These are phyloP conservation scores for Caenorhabditis imperialis DNA, from an alignment of 2,888 invertebrate species.

Conservation along the genomic window DNA sequence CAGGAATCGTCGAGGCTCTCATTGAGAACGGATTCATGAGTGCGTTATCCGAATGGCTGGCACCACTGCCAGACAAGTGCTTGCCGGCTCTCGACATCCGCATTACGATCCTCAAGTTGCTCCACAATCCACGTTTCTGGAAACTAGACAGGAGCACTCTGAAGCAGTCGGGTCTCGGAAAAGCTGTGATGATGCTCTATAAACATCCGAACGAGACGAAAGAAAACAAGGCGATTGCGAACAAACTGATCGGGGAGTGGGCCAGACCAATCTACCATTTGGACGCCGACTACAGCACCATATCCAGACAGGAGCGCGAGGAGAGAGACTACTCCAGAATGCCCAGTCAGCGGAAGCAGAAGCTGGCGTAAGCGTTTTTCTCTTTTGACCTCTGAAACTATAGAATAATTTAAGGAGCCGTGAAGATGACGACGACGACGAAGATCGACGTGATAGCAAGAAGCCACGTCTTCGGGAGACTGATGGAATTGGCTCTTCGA, in stretches of 20 bases:
- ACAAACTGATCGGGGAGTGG: constrained; percentile 85
- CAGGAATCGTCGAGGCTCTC: constrained; percentile 93
- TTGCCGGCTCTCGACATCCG: constrained; percentile 94
- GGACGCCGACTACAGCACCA: constrained; percentile 89
- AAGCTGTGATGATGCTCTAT: constrained; percentile 98
- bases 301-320: constrained; percentile 93
- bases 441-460: constrained; percentile 1
- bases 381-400: constrained; percentile 2
- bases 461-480: constrained; percentile 28
- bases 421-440: constrained; percentile 34
- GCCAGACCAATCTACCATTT: constrained; percentile 93
- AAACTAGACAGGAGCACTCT: constrained; percentile 82
- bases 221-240: constrained; percentile 65
- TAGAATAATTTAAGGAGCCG: constrained; percentile 23
- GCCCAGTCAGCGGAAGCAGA: constrained; percentile 80
- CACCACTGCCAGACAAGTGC: constrained; percentile 96
- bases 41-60: constrained; percentile 89
- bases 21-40: constrained; percentile 88
- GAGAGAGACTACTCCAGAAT: constrained; percentile 92
- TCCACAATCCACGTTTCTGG: constrained; percentile 72
- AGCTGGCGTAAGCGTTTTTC: constrained; percentile 60
- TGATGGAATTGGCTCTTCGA: constrained; percentile 30
- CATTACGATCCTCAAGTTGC: constrained; percentile 85
- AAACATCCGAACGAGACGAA: constrained; percentile 98
- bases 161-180: constrained; percentile 96